These are phyloP conservation scores for Petrocephalus zakoni DNA, from an alignment of 2,113 vertebrate genomes.

Conservation along the genomic window DNA sequence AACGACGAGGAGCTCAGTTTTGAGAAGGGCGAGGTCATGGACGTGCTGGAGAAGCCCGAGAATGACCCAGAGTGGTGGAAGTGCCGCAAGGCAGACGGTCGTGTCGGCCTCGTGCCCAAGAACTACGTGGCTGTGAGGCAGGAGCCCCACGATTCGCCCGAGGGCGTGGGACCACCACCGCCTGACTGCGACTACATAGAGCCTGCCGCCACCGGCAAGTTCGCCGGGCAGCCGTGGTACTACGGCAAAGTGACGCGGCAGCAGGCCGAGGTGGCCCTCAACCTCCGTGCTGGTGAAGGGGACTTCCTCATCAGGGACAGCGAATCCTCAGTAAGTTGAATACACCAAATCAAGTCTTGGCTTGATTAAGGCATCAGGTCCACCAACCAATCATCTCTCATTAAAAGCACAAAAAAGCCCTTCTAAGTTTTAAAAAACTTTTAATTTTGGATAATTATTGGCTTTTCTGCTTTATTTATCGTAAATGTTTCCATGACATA, in stretches of 20 bases:
- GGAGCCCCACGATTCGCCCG: constrained; percentile 61
- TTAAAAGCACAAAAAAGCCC: not conserved
- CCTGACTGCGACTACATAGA: constrained; percentile 85
- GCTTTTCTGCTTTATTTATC: not conserved
- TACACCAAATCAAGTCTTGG: not conserved
- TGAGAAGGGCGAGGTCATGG: constrained; percentile 84
- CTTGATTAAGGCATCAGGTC: not conserved
- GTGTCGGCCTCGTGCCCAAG: constrained; percentile 80
- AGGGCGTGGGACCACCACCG: constrained; percentile 67
- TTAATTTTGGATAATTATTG: not conserved
- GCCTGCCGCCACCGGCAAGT: constrained; percentile 71
- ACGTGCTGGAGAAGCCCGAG: constrained; percentile 85
- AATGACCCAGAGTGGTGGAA: constrained; percentile 92
- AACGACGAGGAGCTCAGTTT: constrained; percentile 89
- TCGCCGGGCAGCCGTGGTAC: constrained; percentile 85
- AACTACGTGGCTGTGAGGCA: constrained; percentile 81
- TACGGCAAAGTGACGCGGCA: constrained; percentile 85
- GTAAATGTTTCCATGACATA: not conserved
- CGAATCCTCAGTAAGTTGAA: constrained; percentile 81
- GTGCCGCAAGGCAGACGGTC: constrained; percentile 80
- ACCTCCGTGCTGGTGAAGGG: constrained; percentile 77
- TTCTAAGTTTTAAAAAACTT: not conserved
- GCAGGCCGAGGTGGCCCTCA: constrained; percentile 84
- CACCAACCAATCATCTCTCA: not conserved
- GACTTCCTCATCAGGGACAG: constrained; percentile 88